Evolutionary conservation across 1,140 invertebrate species (phyloP).

Genomic region (Aphidius ervi): DNA sequence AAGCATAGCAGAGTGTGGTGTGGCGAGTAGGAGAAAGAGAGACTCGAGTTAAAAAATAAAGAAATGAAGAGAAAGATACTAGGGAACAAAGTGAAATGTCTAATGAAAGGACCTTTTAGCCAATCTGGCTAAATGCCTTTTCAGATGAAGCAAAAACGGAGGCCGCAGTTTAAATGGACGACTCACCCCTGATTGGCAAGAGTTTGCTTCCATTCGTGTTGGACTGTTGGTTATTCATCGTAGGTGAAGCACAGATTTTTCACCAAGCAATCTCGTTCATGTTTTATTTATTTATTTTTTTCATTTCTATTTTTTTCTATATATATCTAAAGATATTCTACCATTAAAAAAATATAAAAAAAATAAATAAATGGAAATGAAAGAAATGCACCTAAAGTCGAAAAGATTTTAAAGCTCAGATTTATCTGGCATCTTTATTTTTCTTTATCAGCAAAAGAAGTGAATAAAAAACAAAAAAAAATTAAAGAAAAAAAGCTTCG

Average conservation of each 20-base stretch:
- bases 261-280: conserved; percentile 16
- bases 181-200: conserved; percentile 46
- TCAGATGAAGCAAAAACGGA: conserved; percentile 33
- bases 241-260: conserved; percentile 26
- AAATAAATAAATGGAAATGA: too few relatives aligned
- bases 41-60: conserved; percentile 10
- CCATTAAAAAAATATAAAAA: too few relatives aligned
- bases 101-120: conserved; percentile 51
- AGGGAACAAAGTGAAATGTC: conserved; percentile 41
- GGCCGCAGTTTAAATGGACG: conserved; percentile 43
- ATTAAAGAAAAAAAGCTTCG: too few relatives aligned
- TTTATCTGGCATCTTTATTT: too few relatives aligned
- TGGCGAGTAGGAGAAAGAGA: not conserved
- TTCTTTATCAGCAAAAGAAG: too few relatives aligned
- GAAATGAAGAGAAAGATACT: conserved; percentile 21
- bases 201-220: conserved; percentile 13
- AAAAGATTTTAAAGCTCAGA: too few relatives aligned
- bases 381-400: too few relatives aligned
- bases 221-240: not conserved
- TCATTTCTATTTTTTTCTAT: too few relatives aligned
- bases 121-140: conserved; percentile 48
- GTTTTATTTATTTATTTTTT: not conserved
- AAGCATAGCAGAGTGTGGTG: not conserved
- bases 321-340: too few relatives aligned
- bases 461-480: too few relatives aligned